Evolutionary conservation across 2,888 invertebrate genomes (phyloP).

Genomic region (Plebejus argus): DNA sequence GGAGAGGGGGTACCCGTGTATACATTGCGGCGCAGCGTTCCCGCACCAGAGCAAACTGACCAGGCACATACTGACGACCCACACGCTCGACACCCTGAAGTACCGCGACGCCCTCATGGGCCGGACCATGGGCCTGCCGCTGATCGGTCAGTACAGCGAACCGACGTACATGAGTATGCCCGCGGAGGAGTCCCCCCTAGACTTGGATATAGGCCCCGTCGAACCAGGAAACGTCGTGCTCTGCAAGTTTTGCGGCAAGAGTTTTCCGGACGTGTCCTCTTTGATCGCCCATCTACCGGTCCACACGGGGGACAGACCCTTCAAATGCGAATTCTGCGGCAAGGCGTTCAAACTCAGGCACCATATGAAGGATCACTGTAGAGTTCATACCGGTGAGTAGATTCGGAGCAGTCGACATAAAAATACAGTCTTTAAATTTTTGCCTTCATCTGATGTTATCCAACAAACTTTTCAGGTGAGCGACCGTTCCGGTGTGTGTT

Average conservation of each 20-base stretch:
- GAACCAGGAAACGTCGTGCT: constrained; percentile 90
- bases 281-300: constrained; percentile 93
- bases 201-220: constrained; percentile 78
- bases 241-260: constrained; percentile 96
- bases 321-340: constrained; percentile 96
- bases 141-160: constrained; percentile 74
- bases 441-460: background rate
- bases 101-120: constrained; percentile 86
- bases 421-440: background rate
- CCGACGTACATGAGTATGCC: constrained; percentile 73
- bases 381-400: constrained; percentile 91
- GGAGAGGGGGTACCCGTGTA: constrained; percentile 87
- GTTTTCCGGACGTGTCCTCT: constrained; percentile 94
- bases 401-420: background rate
- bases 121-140: constrained; percentile 64
- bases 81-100: constrained; percentile 93
- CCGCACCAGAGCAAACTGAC: constrained; percentile 95
- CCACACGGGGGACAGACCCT: constrained; percentile 94
- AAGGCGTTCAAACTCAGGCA: constrained; percentile 95
- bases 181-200: constrained; percentile 82
- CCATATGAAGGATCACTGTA: constrained; percentile 97
- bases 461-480: constrained; percentile 80
- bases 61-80: constrained; percentile 93
- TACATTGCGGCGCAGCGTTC: constrained; percentile 94
- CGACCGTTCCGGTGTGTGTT: constrained; percentile 93